Conservation (phyloP, 2,888 invertebrate species). For the Acrocera orbiculus region DNA sequence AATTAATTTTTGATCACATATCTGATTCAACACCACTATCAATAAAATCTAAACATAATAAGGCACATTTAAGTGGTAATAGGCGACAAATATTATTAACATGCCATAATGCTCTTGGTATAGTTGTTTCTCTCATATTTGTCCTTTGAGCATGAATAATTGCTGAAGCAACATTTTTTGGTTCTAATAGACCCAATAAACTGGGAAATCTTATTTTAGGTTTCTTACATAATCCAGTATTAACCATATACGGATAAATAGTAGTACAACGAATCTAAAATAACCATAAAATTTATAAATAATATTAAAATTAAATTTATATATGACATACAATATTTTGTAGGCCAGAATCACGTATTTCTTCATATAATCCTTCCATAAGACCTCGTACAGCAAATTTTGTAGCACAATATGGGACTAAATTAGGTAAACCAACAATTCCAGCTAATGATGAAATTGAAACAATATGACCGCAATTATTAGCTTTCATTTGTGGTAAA, state of each 20-base stretch:
- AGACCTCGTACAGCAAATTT: constrained; percentile 71
- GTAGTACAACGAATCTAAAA: constrained; percentile 56
- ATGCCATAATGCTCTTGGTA: constrained; percentile 42
- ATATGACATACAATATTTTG: constrained; percentile 18
- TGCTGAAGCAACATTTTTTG: constrained; percentile 43
- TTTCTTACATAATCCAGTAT: constrained; percentile 67
- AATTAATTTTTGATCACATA: constrained; percentile 10
- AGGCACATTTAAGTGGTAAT: constrained; percentile 37
- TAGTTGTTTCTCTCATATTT: constrained; percentile 40
- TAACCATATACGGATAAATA: constrained; percentile 74
- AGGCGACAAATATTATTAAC: constrained; percentile 40
- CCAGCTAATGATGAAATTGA: constrained; percentile 63
- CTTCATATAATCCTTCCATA: constrained; percentile 68
- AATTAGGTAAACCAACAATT: constrained; percentile 47
- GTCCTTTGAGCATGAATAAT: constrained; percentile 52
- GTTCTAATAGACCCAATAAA: constrained; percentile 44
- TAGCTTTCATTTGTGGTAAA: constrained; percentile 55
- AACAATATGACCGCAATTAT: constrained; percentile 59
- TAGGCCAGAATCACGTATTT: constrained; percentile 40
- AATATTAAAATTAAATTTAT: not conserved
- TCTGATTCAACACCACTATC: constrained; percentile 49
- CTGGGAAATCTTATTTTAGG: constrained; percentile 55
- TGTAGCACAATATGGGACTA: constrained; percentile 65
- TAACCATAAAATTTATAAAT: not conserved
- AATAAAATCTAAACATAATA: constrained; percentile 43